Base-by-base conservation (phyloP, 2,888 invertebrate species). In the Caenorhabditis sp. region DNA sequence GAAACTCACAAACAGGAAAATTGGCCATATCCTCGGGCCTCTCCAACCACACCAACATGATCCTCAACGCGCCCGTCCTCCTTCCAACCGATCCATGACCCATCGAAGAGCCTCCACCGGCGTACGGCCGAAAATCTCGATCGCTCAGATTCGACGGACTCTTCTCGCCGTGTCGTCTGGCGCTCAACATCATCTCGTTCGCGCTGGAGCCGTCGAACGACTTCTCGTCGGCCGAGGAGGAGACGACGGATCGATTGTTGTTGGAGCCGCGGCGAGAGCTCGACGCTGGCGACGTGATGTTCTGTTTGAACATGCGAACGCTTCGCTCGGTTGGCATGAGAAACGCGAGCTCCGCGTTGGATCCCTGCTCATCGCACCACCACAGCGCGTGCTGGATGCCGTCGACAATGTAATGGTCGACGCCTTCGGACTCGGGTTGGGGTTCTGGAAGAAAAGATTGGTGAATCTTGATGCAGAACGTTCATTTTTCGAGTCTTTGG, bases 11-110 rank as follows among this genome's bases (percentile, higher is more conserved):
- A 44, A 83, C 59, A 2, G 6, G 98, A 97, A 92, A 98, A 95
- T 93, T 95, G 95, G 24, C 95, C 94, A 93, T 95, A 95, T 99
- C 98, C 92, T 99, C 98, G 89, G 95, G 96, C 92, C 96, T 96
- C 93, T 99, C 98, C 76, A 98, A 93, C 98, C 98, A 99, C 49
- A 97, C 95, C 3, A 98, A 95, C 92, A 97, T 91, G 10, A 93
- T 90, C 77, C 93, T 92, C 19, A 93, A 92, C 74, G 93, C 93
- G 10, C 83, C 49, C 14, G 85, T 86, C 10, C 91, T 84, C 47
- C 90, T 80, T 7, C 86, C 68, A 5, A 85, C 58, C 35, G 69
- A 66, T 35, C 54, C 51, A 35, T 47, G 47, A 64, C 86, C 86
- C 82, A 86, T 85, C 35, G 81, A 81, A 0, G 83, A 83, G 16